These are phyloP conservation scores for Siniperca obscura DNA, from an alignment of 2,797 vertebrate species.

Conservation along the genomic window DNA sequence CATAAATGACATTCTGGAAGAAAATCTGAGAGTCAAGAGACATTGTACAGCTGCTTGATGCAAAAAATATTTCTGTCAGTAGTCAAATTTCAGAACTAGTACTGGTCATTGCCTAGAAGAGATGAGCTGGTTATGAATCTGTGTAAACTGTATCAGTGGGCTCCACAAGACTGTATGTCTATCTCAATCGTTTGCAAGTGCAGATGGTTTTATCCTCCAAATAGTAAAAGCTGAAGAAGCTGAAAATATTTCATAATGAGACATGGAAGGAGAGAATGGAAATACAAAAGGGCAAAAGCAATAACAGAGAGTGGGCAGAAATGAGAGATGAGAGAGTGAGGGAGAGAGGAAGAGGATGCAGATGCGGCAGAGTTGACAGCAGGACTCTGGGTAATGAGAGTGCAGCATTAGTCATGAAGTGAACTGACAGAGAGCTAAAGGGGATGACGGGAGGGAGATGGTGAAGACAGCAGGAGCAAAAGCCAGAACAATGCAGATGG, in stretches of 20 bases:
- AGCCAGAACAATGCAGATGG: constrained; percentile 16
- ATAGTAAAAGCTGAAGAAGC: background rate
- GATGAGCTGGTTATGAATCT: background rate
- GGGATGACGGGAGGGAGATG: constrained; percentile 42
- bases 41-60: background rate
- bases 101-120: background rate
- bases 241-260: constrained; percentile 11
- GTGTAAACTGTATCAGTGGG: background rate
- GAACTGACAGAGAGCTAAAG: constrained; percentile 47
- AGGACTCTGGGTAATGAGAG: constrained; percentile 66
- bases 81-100: background rate
- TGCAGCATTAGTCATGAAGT: constrained; percentile 60
- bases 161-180: background rate
- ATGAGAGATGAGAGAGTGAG: constrained; percentile 35
- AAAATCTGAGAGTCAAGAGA: background rate
- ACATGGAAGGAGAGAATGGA: constrained; percentile 12
- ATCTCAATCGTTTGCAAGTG: background rate
- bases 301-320: constrained; percentile 39
- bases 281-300: constrained; percentile 34
- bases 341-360: constrained; percentile 37
- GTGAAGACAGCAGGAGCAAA: constrained; percentile 39
- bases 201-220: background rate
- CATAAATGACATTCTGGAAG: too few relatives aligned
- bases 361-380: constrained; percentile 37
- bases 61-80: background rate